phyloP scores from a whole-genome alignment of 2,888 invertebrate species.

The Brenthis hecate region DNA sequence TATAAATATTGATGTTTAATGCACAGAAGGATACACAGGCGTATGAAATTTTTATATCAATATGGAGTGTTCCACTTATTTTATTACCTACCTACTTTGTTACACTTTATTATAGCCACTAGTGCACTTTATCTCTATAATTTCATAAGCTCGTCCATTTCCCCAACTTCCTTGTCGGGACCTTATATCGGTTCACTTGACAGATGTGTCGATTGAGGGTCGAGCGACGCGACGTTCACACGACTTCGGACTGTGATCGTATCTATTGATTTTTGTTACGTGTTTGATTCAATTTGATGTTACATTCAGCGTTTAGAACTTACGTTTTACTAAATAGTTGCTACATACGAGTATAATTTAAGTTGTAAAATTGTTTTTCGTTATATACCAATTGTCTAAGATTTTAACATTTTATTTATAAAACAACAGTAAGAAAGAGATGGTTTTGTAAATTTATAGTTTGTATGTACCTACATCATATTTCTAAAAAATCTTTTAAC shows the following conservation, averaged over 20 bases:
- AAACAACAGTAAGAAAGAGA: no score
- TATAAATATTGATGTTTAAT: no score
- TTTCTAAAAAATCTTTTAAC: no score
- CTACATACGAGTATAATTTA: not conserved
- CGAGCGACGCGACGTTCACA: conserved; percentile 51
- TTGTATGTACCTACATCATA: no score
- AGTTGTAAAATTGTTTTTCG: no score
- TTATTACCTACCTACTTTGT: not conserved
- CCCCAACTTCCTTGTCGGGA: conserved; percentile 11
- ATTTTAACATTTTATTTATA: no score
- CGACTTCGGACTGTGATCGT: conserved; percentile 50
- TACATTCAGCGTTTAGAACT: not conserved
- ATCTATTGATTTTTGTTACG: conserved; percentile 25
- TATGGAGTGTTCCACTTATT: no score
- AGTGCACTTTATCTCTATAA: conserved; percentile 18
- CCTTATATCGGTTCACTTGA: conserved; percentile 45
- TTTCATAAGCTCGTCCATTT: conserved; percentile 11
- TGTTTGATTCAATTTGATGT: conserved; percentile 19
- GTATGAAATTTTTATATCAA: no score
- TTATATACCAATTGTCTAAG: no score
- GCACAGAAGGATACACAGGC: no score
- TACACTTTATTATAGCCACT: conserved; percentile 8
- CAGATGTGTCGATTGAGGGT: conserved; percentile 64
- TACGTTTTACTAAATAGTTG: not conserved
- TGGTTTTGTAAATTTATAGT: no score